These are phyloP conservation scores for Phyllopteryx taeniolatus DNA, from an alignment of 2,113 vertebrate genomes.

Conservation along the genomic window DNA sequence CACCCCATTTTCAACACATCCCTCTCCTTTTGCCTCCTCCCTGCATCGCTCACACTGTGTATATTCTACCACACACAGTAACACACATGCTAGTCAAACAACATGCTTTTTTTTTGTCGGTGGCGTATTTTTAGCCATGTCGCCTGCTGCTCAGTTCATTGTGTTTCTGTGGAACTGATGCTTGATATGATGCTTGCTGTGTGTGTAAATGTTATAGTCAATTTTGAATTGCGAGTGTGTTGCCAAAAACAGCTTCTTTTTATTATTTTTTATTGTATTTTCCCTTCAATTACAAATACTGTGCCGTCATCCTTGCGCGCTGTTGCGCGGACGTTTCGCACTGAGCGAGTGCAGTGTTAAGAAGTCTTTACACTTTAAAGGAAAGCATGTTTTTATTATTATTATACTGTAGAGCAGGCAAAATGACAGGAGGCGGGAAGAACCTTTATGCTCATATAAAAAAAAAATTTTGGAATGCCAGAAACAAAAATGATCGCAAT, in stretches of 20 bases:
- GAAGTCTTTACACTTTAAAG: no score
- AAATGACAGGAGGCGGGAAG: no score
- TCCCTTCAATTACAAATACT: slow-evolving; percentile 6
- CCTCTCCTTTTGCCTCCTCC: slow-evolving; percentile 38
- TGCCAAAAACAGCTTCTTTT: neutral
- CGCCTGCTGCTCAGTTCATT: slow-evolving; percentile 36
- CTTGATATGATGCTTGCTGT: slow-evolving; percentile 24
- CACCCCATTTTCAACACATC: slow-evolving; percentile 47
- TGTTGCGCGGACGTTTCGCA: no score
- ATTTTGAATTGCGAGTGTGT: neutral
- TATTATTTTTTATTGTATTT: neutral
- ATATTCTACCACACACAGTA: neutral
- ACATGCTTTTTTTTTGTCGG: slow-evolving; percentile 19
- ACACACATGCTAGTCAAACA: slow-evolving; percentile 6
- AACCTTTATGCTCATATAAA: no score
- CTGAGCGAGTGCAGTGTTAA: no score
- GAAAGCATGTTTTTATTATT: no score
- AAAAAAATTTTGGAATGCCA: neutral
- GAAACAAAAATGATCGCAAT: neutral
- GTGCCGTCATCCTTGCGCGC: no score
- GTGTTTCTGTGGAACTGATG: slow-evolving; percentile 54
- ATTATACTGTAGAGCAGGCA: no score
- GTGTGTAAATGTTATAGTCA: slow-evolving; percentile 15
- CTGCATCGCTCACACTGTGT: slow-evolving; percentile 10
- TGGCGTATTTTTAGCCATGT: slow-evolving; percentile 46